phyloP scores from a whole-genome alignment of 2,113 vertebrate species.

The Carlito syrichta region DNA sequence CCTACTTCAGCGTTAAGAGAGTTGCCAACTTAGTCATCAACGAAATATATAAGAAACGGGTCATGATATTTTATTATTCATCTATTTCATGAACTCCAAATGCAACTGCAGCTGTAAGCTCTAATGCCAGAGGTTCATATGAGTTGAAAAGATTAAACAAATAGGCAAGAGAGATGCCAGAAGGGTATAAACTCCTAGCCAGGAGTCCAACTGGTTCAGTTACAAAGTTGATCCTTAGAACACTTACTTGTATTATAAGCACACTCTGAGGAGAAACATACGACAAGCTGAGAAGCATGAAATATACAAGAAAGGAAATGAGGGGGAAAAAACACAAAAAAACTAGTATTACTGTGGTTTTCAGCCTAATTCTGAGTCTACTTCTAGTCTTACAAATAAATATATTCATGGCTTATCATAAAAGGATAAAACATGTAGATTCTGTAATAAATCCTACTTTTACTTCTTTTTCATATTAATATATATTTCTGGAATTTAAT shows the following conservation, averaged over 20 bases:
- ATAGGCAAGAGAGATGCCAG: background rate
- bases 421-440: background rate
- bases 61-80: background rate
- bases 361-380: background rate
- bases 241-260: background rate
- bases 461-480: background rate
- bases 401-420: background rate
- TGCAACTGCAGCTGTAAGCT: background rate
- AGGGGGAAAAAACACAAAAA: background rate
- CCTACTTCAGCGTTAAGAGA: background rate
- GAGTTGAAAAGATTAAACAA: constrained; percentile 29
- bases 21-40: background rate
- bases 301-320: background rate
- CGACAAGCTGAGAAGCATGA: background rate
- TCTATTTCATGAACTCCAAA: background rate
- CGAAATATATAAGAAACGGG: background rate
- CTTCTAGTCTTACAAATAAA: background rate
- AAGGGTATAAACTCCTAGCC: background rate
- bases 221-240: background rate
- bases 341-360: background rate
- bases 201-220: background rate
- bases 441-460: background rate
- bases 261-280: background rate
- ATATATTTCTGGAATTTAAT: background rate
- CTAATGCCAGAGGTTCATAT: background rate